Evolutionary conservation across 2,797 vertebrate species (phyloP).

Genomic region (Channa striata): DNA sequence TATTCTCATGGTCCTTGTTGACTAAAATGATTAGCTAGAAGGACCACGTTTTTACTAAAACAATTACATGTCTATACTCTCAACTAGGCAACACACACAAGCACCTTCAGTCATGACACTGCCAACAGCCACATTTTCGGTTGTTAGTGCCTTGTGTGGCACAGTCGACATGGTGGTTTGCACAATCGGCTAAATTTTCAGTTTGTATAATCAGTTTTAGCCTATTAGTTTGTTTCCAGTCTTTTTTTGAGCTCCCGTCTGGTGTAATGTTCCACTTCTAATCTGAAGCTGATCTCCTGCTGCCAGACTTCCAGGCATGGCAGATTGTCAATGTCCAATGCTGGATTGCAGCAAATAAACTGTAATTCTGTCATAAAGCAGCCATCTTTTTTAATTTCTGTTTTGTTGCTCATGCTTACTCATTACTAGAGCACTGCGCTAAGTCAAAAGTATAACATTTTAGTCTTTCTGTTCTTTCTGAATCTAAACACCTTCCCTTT

Average conservation of each 20-base stretch:
- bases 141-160: neutral
- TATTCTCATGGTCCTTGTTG: neutral
- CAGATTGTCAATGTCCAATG: neutral
- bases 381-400: neutral
- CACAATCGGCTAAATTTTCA: slow-evolving; percentile 6
- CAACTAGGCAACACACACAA: neutral
- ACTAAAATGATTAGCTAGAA: no score
- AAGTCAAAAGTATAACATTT: neutral
- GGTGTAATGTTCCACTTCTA: neutral
- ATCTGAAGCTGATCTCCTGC: neutral
- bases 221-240: neutral
- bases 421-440: neutral
- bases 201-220: neutral
- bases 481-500: neutral
- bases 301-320: neutral
- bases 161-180: neutral
- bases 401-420: neutral
- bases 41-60: neutral
- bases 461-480: neutral
- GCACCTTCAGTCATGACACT: neutral
- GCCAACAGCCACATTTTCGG: no score
- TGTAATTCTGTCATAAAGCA: neutral
- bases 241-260: neutral
- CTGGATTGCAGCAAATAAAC: neutral
- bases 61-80: neutral